Percentiles rank a stretch among this genome's conserved stretches.
phyloP scores from a whole-genome alignment of 2,888 invertebrate genomes.

The Pyralis farinalis region DNA sequence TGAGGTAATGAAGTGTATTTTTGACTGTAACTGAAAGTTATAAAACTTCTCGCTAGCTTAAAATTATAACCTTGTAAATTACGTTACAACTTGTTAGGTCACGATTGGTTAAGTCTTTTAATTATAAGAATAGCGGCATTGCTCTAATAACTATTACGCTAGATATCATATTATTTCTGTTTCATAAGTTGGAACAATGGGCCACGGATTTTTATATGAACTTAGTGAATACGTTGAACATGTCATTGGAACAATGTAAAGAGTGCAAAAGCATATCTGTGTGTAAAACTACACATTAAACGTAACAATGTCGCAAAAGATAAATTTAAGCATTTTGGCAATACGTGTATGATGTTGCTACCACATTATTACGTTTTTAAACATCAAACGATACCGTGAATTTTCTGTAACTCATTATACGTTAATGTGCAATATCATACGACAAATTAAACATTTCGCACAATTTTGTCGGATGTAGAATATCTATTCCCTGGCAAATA shows the following conservation, averaged over 20 bases:
- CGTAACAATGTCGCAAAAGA: not conserved
- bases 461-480: too few species aligned
- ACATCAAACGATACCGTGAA: too few species aligned
- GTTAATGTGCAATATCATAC: too few species aligned
- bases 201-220: too few species aligned
- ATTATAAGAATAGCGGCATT: constrained; percentile 25
- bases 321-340: too few species aligned
- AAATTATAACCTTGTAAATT: constrained; percentile 8
- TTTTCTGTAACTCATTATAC: too few species aligned
- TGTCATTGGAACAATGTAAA: constrained; percentile 6
- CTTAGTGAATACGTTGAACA: constrained; percentile 18
- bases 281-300: not conserved
- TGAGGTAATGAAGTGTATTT: not conserved
- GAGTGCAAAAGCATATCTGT: not conserved
- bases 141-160: constrained; percentile 21
- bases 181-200: constrained; percentile 26
- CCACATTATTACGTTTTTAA: too few species aligned
- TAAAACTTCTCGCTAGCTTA: constrained; percentile 16
- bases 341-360: too few species aligned
- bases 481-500: not conserved
- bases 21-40: constrained; percentile 5
- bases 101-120: constrained; percentile 15
- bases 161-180: constrained; percentile 22
- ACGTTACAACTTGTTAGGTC: constrained; percentile 18
- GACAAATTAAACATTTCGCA: too few species aligned